These are phyloP conservation scores for Zosterops pallidus DNA, from an alignment of 2,113 vertebrate species.

Conservation along the genomic window DNA sequence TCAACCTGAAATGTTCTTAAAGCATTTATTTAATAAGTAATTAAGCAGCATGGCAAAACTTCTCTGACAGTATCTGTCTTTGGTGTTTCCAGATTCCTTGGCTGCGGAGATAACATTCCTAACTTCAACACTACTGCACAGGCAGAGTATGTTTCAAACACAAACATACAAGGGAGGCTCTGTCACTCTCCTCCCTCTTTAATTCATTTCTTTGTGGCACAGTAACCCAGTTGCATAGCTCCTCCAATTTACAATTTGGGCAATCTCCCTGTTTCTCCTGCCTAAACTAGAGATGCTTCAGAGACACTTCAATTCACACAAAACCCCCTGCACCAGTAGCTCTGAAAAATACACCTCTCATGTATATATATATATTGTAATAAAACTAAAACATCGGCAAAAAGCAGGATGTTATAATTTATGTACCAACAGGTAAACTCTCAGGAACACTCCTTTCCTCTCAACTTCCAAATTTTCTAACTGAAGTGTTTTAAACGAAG, in stretches of 20 bases:
- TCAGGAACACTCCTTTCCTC: neutral
- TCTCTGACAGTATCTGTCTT: neutral
- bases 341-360: neutral
- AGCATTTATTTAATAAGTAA: neutral
- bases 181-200: neutral
- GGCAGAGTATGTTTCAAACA: neutral
- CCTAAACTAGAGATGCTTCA: neutral
- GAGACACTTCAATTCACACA: neutral
- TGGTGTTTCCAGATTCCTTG: neutral
- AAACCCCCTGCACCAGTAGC: fast-evolving
- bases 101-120: neutral
- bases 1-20: neutral
- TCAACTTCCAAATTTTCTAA: neutral
- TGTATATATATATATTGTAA: neutral
- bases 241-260: neutral
- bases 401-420: neutral
- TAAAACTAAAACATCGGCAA: neutral
- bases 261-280: neutral
- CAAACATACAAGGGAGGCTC: neutral
- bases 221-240: conserved; percentile 9
- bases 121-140: neutral
- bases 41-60: neutral
- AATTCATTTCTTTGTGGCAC: neutral
- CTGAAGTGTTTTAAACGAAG: neutral
- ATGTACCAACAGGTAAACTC: neutral